These are phyloP conservation scores for Danaus chrysippus DNA, from an alignment of 2,888 invertebrate species.

Conservation along the genomic window DNA sequence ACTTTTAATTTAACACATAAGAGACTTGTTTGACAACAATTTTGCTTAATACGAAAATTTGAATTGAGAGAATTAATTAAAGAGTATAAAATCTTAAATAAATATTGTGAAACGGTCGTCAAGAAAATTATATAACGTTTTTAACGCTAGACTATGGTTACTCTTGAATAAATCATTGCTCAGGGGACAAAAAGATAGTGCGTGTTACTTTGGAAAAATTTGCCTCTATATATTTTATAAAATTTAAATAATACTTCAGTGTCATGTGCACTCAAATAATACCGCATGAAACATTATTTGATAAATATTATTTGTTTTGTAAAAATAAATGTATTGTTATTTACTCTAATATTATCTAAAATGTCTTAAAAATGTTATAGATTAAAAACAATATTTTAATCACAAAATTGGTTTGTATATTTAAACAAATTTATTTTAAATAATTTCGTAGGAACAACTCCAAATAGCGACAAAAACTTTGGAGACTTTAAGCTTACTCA, in stretches of 20 bases:
- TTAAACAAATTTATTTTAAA: constrained; percentile 1
- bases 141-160: constrained; percentile 44
- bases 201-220: constrained; percentile 65
- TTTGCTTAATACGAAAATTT: too few relatives aligned
- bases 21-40: too few relatives aligned
- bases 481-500: constrained; percentile 67
- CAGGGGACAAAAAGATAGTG: constrained; percentile 64
- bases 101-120: constrained; percentile 18
- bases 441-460: constrained; percentile 13
- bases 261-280: neutral
- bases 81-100: neutral
- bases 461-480: constrained; percentile 24
- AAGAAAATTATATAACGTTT: constrained; percentile 1
- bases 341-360: too few relatives aligned
- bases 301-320: too few relatives aligned
- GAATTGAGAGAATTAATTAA: neutral
- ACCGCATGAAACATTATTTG: too few relatives aligned
- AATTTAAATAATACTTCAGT: constrained; percentile 42
- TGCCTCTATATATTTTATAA: constrained; percentile 54
- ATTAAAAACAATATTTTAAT: neutral
- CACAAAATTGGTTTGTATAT: neutral
- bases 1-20: too few relatives aligned
- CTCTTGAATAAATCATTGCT: constrained; percentile 65
- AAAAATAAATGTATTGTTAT: too few relatives aligned
- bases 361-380: too few relatives aligned